Conservation (phyloP, 35 echinoderm and acorn worm species). For the Apostichopus californicus region DNA sequence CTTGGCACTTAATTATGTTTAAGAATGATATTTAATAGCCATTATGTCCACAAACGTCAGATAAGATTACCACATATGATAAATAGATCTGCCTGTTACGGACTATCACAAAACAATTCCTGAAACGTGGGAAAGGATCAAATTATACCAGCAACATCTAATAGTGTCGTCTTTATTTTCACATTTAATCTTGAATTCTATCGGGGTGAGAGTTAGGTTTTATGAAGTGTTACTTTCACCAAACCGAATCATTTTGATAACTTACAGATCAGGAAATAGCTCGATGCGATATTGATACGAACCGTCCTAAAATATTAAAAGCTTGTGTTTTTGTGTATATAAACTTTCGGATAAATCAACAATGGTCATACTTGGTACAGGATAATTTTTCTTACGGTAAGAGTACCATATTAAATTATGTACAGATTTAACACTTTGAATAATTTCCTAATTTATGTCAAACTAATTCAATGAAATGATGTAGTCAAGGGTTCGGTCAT, state of each 20-base stretch:
- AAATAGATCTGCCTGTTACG: slow-evolving; percentile 13
- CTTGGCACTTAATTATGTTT: slow-evolving; percentile 44
- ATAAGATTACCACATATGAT: slow-evolving; percentile 1
- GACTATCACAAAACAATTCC: slow-evolving; percentile 35
- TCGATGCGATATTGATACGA: background rate
- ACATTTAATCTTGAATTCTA: background rate
- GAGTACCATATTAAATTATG: no score
- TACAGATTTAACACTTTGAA: no score
- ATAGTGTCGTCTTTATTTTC: background rate
- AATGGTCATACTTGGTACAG: no score
- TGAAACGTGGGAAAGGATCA: background rate
- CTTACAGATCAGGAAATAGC: background rate
- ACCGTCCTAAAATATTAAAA: no score
- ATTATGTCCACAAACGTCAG: slow-evolving; percentile 17
- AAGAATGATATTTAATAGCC: slow-evolving; percentile 47
- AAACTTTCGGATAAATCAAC: no score
- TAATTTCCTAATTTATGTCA: no score
- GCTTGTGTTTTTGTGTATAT: no score
- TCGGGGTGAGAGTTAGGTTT: background rate
- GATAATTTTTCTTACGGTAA: no score
- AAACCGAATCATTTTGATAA: background rate
- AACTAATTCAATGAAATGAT: no score
- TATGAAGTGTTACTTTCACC: background rate
- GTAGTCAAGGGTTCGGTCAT: no score
- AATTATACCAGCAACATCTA: slow-evolving; percentile 30